Evolutionary conservation across 2,888 invertebrate species (phyloP), one percentile per base, ranked within the genome.

Genomic region (Galerucella nymphaeae): DNA sequence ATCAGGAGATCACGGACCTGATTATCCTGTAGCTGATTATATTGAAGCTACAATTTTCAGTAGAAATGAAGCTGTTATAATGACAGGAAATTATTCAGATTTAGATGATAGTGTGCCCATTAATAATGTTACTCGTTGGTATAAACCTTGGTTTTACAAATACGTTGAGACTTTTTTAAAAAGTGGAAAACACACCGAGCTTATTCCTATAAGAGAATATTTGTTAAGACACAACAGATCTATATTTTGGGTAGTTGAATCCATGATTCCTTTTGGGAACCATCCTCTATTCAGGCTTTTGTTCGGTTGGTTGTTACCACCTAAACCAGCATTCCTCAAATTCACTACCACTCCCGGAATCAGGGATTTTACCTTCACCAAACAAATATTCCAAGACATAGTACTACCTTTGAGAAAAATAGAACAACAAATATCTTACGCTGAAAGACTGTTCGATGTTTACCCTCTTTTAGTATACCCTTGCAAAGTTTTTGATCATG

Each of bases 111-210:
- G 83, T 0, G 78, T 89, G n/a, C 80, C 86, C 0, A 85, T 90
- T 0, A 93, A 93, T 76, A 83, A 88, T 72, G 88, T 91, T 65
- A 89, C 90, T 0, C 86, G 84, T 30, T 93, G 92, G 92, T 91
- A 91, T 83, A 93, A 93, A 79, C 92, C 92, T 0, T 93, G 92
- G 92, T 93, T 92, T 82, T 92, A 92, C 79, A 92, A 91, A 78
- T 90, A 93, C 77, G 90, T 90, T 0, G 90, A 92, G 79, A 85
- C 85, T 0, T 91, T 91, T 79, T 82, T 92, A 6, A 82, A 79
- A 41, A 89, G 87, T 71, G 90, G 89, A 3, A 88, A 88, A 79
- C 85, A 87, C 10, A 90, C 89, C 14, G 90, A 91, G 79, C 86
- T 91, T 72, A 90, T 93, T 68, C 92, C 93, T 0, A 78, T 93